These are phyloP conservation scores for Trichomalopsis sarcophagae DNA, from an alignment of 1,140 invertebrate genomes.

Conservation along the genomic window DNA sequence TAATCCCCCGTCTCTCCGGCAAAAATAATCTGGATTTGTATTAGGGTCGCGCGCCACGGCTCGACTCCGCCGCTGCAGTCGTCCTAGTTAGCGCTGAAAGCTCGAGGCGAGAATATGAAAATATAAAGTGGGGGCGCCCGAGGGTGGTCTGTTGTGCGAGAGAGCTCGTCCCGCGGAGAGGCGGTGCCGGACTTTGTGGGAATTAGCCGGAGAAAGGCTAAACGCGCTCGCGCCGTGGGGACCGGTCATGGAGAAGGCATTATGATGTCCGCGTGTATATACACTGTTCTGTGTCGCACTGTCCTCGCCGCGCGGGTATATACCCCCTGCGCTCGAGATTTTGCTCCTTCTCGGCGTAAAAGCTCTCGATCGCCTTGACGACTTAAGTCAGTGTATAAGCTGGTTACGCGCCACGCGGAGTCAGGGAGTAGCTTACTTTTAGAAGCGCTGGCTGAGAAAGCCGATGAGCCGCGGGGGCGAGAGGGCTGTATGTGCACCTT, in stretches of 20 bases:
- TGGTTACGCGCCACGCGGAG: not conserved
- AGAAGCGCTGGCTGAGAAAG: not conserved
- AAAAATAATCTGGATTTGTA: constrained; percentile 56
- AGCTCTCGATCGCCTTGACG: not conserved
- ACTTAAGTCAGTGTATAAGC: constrained; percentile 21
- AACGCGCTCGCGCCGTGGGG: not conserved
- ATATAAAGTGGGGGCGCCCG: constrained; percentile 16
- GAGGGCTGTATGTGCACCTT: not conserved
- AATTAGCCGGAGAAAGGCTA: constrained; percentile 53
- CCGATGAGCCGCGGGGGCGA: not conserved
- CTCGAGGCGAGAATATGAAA: constrained; percentile 30
- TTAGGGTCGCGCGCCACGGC: constrained; percentile 25
- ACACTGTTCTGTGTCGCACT: not conserved
- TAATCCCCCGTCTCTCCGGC: constrained; percentile 33
- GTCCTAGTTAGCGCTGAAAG: not conserved
- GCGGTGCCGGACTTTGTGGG: constrained; percentile 55
- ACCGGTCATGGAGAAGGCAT: not conserved
- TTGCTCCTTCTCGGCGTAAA: not conserved
- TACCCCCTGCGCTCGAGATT: not conserved
- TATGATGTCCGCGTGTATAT: not conserved
- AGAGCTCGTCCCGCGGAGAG: constrained; percentile 32
- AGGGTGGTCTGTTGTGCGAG: constrained; percentile 58
- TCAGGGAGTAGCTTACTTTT: not conserved
- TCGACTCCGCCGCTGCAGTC: not conserved
- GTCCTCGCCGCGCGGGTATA: not conserved